Percentiles rank a stretch among this genome's conserved stretches.
Evolutionary conservation across 2,888 invertebrate genomes (phyloP).

Genomic region (Brenthis daphne): DNA sequence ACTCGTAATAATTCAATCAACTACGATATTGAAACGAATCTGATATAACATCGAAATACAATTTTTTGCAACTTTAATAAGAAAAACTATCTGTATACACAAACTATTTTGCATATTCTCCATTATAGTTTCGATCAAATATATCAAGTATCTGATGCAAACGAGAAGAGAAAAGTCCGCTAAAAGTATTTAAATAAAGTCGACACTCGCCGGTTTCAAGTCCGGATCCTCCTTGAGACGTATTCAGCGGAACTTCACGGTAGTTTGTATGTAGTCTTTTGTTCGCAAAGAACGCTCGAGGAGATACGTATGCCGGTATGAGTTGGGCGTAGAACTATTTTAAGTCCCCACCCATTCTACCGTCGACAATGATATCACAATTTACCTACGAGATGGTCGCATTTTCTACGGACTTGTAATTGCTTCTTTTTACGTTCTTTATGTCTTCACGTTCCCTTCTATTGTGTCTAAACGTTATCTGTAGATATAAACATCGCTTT

Average conservation of each 20-base stretch:
- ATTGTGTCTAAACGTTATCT: slow-evolving; percentile 15
- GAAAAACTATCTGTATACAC: no score
- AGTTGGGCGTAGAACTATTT: slow-evolving; percentile 48
- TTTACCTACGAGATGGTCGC: slow-evolving; percentile 26
- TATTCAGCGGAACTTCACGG: slow-evolving; percentile 46
- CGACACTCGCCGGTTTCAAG: slow-evolving; percentile 47
- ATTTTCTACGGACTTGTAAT: slow-evolving; percentile 25
- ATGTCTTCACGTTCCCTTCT: slow-evolving; percentile 13
- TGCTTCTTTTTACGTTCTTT: slow-evolving; percentile 21
- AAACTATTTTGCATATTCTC: neutral
- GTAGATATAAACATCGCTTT: slow-evolving; percentile 16
- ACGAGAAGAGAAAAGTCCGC: neutral
- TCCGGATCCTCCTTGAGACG: slow-evolving; percentile 46
- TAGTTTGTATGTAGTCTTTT: slow-evolving; percentile 60
- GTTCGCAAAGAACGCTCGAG: slow-evolving; percentile 57
- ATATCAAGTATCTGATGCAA: neutral
- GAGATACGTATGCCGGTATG: slow-evolving; percentile 46
- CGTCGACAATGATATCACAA: slow-evolving; percentile 38
- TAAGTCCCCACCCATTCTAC: slow-evolving; percentile 33
- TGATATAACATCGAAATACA: no score
- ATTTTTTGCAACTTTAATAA: no score
- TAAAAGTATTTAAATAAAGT: slow-evolving; percentile 29
- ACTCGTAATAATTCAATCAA: no score
- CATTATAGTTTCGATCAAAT: neutral
- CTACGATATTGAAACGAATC: no score